Evolutionary conservation across 1,140 invertebrate species (phyloP), one percentile per base, ranked within the genome.

Genomic region (Diabrotica undecimpunctata): DNA sequence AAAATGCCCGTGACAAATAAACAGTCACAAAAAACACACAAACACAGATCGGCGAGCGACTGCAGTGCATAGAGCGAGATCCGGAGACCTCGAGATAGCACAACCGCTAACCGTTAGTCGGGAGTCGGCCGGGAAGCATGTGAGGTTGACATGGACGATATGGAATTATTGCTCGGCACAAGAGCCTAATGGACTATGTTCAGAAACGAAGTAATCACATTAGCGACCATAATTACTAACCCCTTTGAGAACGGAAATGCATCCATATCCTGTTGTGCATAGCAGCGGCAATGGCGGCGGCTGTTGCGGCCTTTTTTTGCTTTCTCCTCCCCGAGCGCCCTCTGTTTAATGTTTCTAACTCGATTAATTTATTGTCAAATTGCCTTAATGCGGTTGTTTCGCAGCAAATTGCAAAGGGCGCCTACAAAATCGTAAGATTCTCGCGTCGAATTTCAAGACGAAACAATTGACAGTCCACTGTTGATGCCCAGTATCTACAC

Each of bases 191-290:
- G 75, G 77, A 78, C 75, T 75, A 68, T 73, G 72, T 74, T 77
- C 75, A 74, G 77, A 78, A 77, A 78, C 75, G 77, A 77, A 77
- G 74, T 78, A 77, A 78, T 78, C 75, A 76, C 75, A 78, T 78
- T 78, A 78, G 70, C 74, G 74, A 72, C 74, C 75, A 73, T 78
- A 78, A 78, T 78, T 78, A 75, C 75, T 68, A 75, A 77, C 75
- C 77, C 77, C 77, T 78, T 78, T 78, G 77, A 78, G 74, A 74
- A 77, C 77, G 77, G 77, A 78, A 78, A 78, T 78, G 77, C 77
- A 78, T 78, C 77, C 75, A 78, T 78, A 78, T 78, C 77, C 77
- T 77, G 76, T 75, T 75, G 74, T 75, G 73, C 75, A 74, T 62
- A 61, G 64, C 64, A 50, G 59, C 64, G 54, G 50, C 61, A 60